These are phyloP conservation scores for Tachuris rubrigastra DNA, from an alignment of 2,113 vertebrate species.

Conservation along the genomic window DNA sequence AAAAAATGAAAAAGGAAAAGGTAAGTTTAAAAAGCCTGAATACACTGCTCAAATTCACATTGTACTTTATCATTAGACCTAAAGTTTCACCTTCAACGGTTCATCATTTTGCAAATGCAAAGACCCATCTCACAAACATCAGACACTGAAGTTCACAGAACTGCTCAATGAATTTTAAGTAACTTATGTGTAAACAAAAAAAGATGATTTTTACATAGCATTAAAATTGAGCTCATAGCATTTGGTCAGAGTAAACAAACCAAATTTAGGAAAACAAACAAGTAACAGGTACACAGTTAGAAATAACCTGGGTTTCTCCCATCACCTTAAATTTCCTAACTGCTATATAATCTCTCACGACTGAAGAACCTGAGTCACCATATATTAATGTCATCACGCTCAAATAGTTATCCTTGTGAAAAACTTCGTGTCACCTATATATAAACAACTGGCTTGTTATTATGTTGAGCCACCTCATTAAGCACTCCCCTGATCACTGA, in stretches of 20 bases:
- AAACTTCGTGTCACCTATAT: neutral
- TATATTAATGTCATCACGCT: neutral
- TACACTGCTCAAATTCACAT: neutral
- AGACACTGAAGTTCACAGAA: neutral
- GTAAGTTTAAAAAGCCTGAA: neutral
- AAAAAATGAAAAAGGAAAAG: neutral
- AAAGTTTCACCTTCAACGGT: neutral
- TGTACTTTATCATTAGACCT: neutral
- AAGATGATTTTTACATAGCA: neutral
- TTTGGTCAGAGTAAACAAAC: neutral
- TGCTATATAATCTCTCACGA: neutral
- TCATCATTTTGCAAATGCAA: neutral
- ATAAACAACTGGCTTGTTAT: neutral
- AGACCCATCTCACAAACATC: neutral
- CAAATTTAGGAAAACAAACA: neutral
- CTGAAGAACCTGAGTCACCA: neutral
- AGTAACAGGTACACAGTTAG: neutral
- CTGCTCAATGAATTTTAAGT: neutral
- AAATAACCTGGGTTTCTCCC: neutral
- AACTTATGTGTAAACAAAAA: neutral
- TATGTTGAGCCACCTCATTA: neutral
- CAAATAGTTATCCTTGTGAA: neutral
- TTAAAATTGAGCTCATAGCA: neutral
- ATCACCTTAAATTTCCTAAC: neutral
- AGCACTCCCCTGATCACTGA: neutral